These are phyloP conservation scores for Frankliniella fusca DNA, from an alignment of 2,888 invertebrate genomes.

Conservation along the genomic window DNA sequence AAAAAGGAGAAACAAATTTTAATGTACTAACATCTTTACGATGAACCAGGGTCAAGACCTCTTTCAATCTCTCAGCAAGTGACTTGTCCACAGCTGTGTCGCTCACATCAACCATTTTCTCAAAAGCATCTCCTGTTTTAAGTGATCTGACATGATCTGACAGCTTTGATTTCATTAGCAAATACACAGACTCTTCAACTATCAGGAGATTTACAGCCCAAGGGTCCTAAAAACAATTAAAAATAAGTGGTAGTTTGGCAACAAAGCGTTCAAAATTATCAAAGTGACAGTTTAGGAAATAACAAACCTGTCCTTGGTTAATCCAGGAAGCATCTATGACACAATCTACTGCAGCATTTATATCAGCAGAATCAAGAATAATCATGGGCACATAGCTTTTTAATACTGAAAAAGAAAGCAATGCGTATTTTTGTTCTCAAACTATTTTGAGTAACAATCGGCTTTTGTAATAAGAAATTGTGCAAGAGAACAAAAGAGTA, in stretches of 20 bases:
- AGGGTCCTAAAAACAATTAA: background rate
- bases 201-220: background rate
- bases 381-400: constrained; percentile 51
- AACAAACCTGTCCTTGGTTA: constrained; percentile 52
- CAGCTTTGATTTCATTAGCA: constrained; percentile 43
- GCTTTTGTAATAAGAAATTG: background rate
- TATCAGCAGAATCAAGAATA: constrained; percentile 54
- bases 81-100: background rate
- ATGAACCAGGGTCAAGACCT: background rate
- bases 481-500: background rate
- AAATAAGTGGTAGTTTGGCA: background rate
- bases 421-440: background rate
- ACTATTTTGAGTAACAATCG: background rate
- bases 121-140: constrained; percentile 47
- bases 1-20: no score
- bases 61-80: background rate
- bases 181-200: background rate
- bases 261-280: background rate
- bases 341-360: constrained; percentile 54
- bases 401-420: constrained; percentile 42
- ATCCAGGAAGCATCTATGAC: constrained; percentile 53
- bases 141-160: constrained; percentile 47
- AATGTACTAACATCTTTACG: background rate
- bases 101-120: constrained; percentile 51
- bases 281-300: background rate